Conservation (phyloP, 2,113 vertebrate genomes). For the Heterotis niloticus region DNA sequence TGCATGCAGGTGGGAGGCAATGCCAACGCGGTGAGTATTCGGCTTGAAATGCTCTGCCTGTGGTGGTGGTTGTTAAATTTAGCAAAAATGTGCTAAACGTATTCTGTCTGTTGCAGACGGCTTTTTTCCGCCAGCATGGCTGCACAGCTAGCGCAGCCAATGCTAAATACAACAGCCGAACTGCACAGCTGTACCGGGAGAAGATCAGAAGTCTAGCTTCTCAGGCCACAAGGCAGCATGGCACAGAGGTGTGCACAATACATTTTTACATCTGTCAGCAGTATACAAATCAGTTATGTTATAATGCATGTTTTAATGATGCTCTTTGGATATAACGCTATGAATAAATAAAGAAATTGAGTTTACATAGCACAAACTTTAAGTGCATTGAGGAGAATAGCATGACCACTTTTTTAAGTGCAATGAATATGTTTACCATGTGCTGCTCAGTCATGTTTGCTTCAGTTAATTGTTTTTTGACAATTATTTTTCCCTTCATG, state of each 20-base stretch:
- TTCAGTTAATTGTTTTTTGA: no score
- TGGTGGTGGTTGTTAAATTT: neutral
- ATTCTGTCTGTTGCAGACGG: conserved; percentile 53
- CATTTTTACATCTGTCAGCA: neutral
- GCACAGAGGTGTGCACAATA: conserved; percentile 76
- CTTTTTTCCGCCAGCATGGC: conserved; percentile 86
- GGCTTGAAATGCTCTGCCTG: neutral
- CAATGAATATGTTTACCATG: no score
- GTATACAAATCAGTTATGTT: no score
- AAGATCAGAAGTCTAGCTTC: conserved; percentile 77
- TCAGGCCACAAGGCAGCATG: conserved; percentile 77
- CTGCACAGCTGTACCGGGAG: conserved; percentile 82
- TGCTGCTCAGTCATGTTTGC: no score
- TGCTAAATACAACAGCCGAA: conserved; percentile 85
- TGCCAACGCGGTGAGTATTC: conserved; percentile 76
- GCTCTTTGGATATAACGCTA: no score
- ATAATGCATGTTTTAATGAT: no score
- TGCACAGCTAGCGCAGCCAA: conserved; percentile 76
- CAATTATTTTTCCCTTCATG: no score
- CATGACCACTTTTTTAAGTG: no score
- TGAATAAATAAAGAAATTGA: no score
- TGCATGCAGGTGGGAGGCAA: conserved; percentile 98
- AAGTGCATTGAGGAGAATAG: no score
- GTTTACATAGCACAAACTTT: no score
- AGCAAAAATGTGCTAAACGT: neutral